Conservation (phyloP, 53 echinoderm and acorn worm species). For the Zoroaster sp. region DNA sequence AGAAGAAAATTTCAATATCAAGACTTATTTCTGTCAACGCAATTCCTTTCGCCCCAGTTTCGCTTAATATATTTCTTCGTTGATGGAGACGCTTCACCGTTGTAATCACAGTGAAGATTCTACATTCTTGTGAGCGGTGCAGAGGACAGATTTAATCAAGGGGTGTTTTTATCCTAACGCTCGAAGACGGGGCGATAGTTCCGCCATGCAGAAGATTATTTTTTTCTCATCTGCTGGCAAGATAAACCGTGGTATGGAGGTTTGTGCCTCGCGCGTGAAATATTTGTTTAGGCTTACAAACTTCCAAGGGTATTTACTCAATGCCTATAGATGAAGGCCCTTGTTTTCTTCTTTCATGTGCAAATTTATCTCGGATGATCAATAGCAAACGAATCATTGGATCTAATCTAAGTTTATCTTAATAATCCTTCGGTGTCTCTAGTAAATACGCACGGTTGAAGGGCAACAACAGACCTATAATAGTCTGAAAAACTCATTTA, state of each 20-base stretch:
- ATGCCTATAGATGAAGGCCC: neutral
- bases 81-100: neutral
- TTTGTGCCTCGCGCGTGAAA: neutral
- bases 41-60: neutral
- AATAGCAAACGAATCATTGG: too few relatives aligned
- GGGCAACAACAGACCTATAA: too few relatives aligned
- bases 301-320: neutral
- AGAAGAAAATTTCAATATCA: neutral
- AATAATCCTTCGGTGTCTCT: too few relatives aligned
- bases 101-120: neutral
- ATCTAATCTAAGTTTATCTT: too few relatives aligned
- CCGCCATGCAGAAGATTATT: neutral
- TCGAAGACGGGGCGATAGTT: neutral
- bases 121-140: neutral
- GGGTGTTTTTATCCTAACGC: neutral
- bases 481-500: too few relatives aligned
- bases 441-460: too few relatives aligned
- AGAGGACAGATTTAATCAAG: slow-evolving; percentile 6
- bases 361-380: neutral
- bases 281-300: neutral
- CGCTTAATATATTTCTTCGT: neutral
- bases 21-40: neutral
- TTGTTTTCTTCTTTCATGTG: neutral
- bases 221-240: neutral
- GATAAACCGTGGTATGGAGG: neutral